Evolutionary conservation across 2,113 vertebrate genomes (phyloP), one percentile per base, ranked within the genome.

Genomic region (Typhlomys cinereus): DNA sequence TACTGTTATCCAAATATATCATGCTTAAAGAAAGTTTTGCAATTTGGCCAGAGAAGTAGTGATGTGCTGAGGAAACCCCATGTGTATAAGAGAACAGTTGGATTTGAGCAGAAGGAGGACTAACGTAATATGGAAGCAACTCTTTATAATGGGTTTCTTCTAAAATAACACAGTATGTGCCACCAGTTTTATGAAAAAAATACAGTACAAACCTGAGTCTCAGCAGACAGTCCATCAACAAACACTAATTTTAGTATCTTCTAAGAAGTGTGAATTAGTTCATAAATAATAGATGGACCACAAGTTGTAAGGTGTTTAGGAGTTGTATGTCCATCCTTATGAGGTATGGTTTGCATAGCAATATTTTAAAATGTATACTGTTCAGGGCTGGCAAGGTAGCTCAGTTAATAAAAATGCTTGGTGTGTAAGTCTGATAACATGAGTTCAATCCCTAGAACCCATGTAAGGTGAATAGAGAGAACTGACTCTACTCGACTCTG

Each of bases 1-100:
- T 95, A 57, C 84, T 98, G 96, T 98, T 98, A 96, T 99, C 99
- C 97, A 99, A n/a, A 82, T 97, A 99, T 99, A 98, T 98, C 99
- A 99, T 99, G 97, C 99, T 99, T 95, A 99, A 99, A 25, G 99
- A 99, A 0, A 99, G 99, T 90, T 99, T 99, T 94, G 98, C 98
- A 86, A 99, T 99, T 96, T 98, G 99, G 95, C 99, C 99, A 52
- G 97, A 97, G 0, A 87, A 84, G 98, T 98, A 66, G 98, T 97
- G 14, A 98, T 81, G 39, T 99, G 99, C 96, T 99, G 99, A 95
- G 99, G 99, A 96, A 99, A 99, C 85, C 99, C 99, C 99, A 39
- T 57, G 23, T 48, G 20, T 39, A 27, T 78, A 78, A 78, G 50
- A 15, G n/a, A 57, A 7, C 23, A 15, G n/a, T 76, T 52, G n/a